Conservation (phyloP, 1,140 invertebrate genomes). For the Drosophila leontia region DNA sequence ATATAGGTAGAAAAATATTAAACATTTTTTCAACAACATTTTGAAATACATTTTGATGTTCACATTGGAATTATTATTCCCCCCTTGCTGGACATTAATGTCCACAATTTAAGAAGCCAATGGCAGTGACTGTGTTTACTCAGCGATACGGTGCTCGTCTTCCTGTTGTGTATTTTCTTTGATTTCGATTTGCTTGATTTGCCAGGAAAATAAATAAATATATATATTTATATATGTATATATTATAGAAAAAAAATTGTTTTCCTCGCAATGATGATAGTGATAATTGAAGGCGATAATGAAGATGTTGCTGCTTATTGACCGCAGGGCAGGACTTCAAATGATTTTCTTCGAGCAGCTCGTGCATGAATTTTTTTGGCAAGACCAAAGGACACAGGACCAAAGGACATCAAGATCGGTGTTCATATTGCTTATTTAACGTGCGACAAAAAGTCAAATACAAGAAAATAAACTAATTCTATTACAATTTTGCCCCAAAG, state of each 20-base stretch:
- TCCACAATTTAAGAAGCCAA: constrained; percentile 12
- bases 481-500: constrained; percentile 60
- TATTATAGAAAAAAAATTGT: constrained; percentile 28
- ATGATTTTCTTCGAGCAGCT: constrained; percentile 57
- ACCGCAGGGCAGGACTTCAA: constrained; percentile 46
- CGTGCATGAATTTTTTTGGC: constrained; percentile 62
- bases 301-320: constrained; percentile 13
- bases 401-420: neutral
- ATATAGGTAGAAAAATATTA: neutral
- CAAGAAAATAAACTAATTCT: constrained; percentile 70
- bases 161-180: constrained; percentile 57
- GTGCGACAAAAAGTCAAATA: constrained; percentile 73
- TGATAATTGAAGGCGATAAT: constrained; percentile 52
- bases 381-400: neutral
- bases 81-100: neutral
- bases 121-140: constrained; percentile 1
- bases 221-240: neutral
- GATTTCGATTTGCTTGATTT: constrained; percentile 72
- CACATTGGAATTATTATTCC: constrained; percentile 5
- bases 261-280: constrained; percentile 51
- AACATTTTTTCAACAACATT: neutral
- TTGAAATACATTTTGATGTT: constrained; percentile 3
- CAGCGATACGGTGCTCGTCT: neutral
- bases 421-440: constrained; percentile 35
- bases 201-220: constrained; percentile 27